Evolutionary conservation across 2,113 vertebrate species (phyloP), one percentile per base, ranked within the genome.

Genomic region (Morone saxatilis): DNA sequence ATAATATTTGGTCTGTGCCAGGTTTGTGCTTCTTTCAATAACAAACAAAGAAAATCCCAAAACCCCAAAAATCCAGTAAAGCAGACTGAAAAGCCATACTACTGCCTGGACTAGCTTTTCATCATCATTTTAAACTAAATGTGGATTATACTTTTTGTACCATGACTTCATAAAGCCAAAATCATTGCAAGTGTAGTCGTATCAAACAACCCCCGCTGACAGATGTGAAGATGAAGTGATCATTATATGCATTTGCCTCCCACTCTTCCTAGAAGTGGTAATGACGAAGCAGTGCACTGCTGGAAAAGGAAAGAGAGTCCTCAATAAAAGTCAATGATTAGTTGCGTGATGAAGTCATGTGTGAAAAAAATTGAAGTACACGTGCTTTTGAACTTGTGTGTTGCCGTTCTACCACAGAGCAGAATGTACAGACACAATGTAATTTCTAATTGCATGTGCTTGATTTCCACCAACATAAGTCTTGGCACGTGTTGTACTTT

Each of bases 141-240:
- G 38, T 53, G 14, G 14, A 59, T 61, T 19, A 6, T 48, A 25
- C n/a, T 69, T 67, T 65, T 59, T 59, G 22, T 47, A 43, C 12
- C 20, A 38, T 65, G 67, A 68, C 69, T 80, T 68, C 45, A 53
- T 72, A 36, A 71, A 7, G 41, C 16, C 31, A 60, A 57, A 77
- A 69, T 48, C 25, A 61, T 17, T 67, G 65, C 40, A 50, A 71
- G 61, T 56, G 67, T 51, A 72, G 60, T 76, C 68, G 51, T 66
- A 70, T 85, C 70, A 85, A 81, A 81, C 69, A 81, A 16, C 25
- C 53, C n/a, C 68, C 66, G 69, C 51, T 87, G 76, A 76, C 71
- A 80, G 82, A 85, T 80, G 79, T 75, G 56, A 57, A 62, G 36
- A 85, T 71, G 41, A 77, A 74, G 76, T 78, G 56, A 84, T 78